Conservation (phyloP, 64 coral and sea anemone species). For the Montipora sp. region DNA sequence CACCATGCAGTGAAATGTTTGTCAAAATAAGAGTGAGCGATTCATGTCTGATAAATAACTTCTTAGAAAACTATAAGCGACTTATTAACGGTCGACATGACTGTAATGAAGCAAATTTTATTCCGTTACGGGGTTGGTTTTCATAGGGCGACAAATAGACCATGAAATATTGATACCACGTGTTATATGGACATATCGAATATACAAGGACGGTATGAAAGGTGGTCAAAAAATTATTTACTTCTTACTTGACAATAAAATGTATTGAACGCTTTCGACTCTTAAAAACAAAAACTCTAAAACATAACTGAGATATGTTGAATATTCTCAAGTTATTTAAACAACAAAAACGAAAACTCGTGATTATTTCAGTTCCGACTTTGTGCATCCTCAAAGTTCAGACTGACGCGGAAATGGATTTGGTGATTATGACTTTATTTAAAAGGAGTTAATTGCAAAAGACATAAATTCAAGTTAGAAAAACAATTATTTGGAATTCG, state of each 20-base stretch:
- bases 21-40: neutral
- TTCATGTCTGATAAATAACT: neutral
- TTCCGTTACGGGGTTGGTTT: neutral
- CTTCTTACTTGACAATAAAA: neutral
- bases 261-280: neutral
- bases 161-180: constrained; percentile 56
- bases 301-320: no score
- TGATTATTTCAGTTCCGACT: neutral
- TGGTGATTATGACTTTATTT: neutral
- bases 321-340: no score
- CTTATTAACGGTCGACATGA: constrained; percentile 21
- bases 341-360: neutral
- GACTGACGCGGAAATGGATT: neutral
- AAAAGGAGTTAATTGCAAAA: neutral
- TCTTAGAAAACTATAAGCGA: neutral
- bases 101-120: constrained; percentile 7
- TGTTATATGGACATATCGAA: neutral
- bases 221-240: neutral
- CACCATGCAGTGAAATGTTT: constrained; percentile 20
- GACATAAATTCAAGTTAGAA: neutral
- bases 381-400: neutral
- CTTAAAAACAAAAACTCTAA: no score
- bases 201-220: neutral
- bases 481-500: neutral
- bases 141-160: constrained; percentile 2